phyloP scores from a whole-genome alignment of 2,113 vertebrate genomes.

The Dryoscopus gambensis region DNA sequence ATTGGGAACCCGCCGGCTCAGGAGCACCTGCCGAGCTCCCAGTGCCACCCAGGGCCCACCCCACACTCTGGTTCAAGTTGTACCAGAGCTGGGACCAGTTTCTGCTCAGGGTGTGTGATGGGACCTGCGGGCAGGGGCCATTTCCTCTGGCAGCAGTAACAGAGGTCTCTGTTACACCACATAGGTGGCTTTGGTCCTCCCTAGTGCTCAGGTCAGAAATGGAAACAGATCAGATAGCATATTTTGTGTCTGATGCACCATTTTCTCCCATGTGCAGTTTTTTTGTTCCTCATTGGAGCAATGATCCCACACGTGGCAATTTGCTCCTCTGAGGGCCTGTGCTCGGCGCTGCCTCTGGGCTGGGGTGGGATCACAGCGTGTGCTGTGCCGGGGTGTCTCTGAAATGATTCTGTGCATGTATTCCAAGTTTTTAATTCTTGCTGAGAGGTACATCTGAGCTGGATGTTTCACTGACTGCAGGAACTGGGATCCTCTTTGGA shows the following conservation, averaged over 20 bases:
- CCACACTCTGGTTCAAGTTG: background rate
- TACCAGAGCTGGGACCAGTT: background rate
- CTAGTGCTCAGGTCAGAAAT: background rate
- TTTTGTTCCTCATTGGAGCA: background rate
- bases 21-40: background rate
- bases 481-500: background rate
- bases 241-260: background rate
- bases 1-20: background rate
- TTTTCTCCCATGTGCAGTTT: background rate
- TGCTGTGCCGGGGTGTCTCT: background rate
- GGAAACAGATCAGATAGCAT: background rate
- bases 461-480: background rate
- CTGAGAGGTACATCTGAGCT: background rate
- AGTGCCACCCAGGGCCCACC: background rate
- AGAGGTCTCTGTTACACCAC: background rate
- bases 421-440: background rate
- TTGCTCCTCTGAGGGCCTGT: background rate
- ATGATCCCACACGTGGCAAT: background rate
- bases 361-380: rapidly evolving
- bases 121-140: background rate
- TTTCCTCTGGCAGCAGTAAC: background rate
- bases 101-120: rapidly evolving
- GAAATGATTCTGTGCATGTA: background rate
- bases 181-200: background rate
- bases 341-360: background rate